Evolutionary conservation across 2,797 vertebrate genomes (phyloP).

Genomic region (Pseudomugil tenellus): DNA sequence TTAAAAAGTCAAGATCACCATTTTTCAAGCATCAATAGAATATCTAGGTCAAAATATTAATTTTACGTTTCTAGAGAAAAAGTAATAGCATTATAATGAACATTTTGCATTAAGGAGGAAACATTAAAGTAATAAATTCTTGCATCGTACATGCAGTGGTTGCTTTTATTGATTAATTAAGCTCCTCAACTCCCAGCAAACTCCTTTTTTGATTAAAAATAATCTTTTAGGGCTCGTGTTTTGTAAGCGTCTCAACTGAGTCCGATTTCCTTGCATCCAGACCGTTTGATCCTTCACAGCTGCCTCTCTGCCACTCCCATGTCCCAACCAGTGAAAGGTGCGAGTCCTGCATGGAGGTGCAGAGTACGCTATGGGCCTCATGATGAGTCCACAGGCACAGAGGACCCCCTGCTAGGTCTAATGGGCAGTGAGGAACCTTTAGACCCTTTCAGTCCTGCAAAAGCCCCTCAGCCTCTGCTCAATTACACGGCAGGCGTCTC

Average conservation of each 20-base stretch:
- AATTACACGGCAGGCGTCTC: constrained; percentile 85
- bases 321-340: constrained; percentile 60
- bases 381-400: constrained; percentile 59
- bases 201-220: background rate
- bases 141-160: background rate
- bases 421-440: constrained; percentile 75
- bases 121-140: background rate
- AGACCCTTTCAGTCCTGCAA: constrained; percentile 77
- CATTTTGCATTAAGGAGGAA: background rate
- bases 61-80: background rate
- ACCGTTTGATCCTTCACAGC: constrained; percentile 33
- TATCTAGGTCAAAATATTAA: background rate
- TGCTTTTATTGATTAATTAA: background rate
- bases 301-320: constrained; percentile 35
- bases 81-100: background rate
- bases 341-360: constrained; percentile 39
- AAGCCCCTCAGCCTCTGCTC: constrained; percentile 72
- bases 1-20: background rate
- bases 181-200: background rate
- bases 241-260: constrained; percentile 7
- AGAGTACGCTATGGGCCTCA: constrained; percentile 41
- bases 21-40: background rate
- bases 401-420: constrained; percentile 80
- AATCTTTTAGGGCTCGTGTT: background rate
- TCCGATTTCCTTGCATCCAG: background rate